Conservation (phyloP, 2,113 vertebrate genomes). For the Neotoma lepida region DNA sequence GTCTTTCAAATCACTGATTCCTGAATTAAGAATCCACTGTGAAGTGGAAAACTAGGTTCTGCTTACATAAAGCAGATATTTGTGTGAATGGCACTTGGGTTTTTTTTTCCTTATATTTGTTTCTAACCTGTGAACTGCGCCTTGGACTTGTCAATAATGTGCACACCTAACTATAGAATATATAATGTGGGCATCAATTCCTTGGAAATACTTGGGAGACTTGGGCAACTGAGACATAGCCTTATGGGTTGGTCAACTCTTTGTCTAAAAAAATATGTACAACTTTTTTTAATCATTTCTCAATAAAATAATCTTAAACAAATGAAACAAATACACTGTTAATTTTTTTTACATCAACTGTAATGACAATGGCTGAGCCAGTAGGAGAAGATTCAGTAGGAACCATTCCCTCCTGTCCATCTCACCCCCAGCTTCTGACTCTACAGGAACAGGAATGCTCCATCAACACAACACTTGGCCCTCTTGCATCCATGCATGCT, state of each 20-base stretch:
- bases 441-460: neutral
- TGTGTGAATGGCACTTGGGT: neutral
- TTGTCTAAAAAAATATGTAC: neutral
- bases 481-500: neutral
- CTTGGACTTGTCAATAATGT: neutral
- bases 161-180: neutral
- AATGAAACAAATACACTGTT: neutral
- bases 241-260: neutral
- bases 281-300: neutral
- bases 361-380: neutral
- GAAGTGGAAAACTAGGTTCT: constrained; percentile 52
- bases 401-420: too few species aligned
- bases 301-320: neutral
- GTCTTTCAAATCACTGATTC: constrained; percentile 56
- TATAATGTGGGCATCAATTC: neutral
- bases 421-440: neutral
- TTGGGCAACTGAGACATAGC: neutral
- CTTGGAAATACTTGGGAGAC: neutral
- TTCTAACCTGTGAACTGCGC: constrained; percentile 1
- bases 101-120: constrained; percentile 46
- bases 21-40: constrained; percentile 33
- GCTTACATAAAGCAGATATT: constrained; percentile 33
- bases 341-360: neutral
- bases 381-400: neutral
- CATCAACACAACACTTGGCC: neutral